phyloP scores from a whole-genome alignment of 2,888 invertebrate genomes.

The Drosophila quinaria region DNA sequence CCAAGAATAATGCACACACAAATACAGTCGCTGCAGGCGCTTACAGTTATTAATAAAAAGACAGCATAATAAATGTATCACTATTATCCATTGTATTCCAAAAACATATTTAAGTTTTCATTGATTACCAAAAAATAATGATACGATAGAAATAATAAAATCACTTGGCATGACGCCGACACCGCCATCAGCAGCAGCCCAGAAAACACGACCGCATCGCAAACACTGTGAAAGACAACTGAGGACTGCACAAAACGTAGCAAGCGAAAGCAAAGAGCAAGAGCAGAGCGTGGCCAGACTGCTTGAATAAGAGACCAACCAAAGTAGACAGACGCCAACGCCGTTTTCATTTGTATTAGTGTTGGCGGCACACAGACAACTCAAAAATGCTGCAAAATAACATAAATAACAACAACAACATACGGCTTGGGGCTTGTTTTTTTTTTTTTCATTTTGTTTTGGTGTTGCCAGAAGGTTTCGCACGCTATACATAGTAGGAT shows the following conservation, averaged over 20 bases:
- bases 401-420: conserved; percentile 70
- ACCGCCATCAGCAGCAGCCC: conserved; percentile 36
- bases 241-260: conserved; percentile 55
- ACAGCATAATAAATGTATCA: conserved; percentile 6
- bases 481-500: conserved; percentile 68
- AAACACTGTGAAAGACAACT: conserved; percentile 65
- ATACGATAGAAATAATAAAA: conserved; percentile 44
- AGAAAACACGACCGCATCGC: conserved; percentile 71
- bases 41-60: conserved; percentile 11
- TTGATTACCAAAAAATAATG: conserved; percentile 43
- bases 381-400: conserved; percentile 61
- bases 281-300: conserved; percentile 60
- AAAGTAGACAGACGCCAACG: conserved; percentile 47
- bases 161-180: conserved; percentile 66
- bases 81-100: conserved; percentile 18
- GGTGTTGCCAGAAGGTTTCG: conserved; percentile 74
- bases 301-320: conserved; percentile 51
- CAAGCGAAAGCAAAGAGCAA: conserved; percentile 57
- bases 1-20: conserved; percentile 18
- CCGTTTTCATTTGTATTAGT: conserved; percentile 43
- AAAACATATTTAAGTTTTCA: conserved; percentile 21
- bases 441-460: conserved; percentile 45
- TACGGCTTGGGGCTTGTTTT: conserved; percentile 46
- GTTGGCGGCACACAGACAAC: conserved; percentile 39
- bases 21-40: conserved; percentile 9